Conservation (phyloP, 2,113 vertebrate species). For the Sisor rabdophorus region DNA sequence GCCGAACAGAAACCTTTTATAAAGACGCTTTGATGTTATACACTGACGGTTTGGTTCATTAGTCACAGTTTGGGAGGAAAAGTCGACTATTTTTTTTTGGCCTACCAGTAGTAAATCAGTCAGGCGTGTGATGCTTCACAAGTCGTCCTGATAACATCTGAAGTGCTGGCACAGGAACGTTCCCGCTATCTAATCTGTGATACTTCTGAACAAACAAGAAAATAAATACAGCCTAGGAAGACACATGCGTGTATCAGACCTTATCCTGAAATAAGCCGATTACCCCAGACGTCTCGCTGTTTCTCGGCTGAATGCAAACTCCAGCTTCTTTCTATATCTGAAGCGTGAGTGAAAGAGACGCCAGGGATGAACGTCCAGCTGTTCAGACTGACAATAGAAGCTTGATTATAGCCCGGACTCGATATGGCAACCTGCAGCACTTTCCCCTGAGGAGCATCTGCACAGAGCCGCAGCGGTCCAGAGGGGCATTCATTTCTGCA, state of each 20-base stretch:
- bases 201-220: constrained; percentile 21
- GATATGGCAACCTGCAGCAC: constrained; percentile 47
- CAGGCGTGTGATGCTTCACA: not conserved
- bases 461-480: not conserved
- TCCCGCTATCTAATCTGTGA: constrained; percentile 23
- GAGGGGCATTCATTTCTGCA: constrained; percentile 10
- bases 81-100: not conserved
- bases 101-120: constrained; percentile 12
- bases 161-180: not conserved
- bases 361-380: constrained; percentile 1
- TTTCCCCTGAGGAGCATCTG: constrained; percentile 39
- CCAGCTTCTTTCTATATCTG: constrained; percentile 16
- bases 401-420: constrained; percentile 51
- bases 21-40: constrained; percentile 13
- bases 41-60: constrained; percentile 10
- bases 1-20: not conserved
- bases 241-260: not conserved
- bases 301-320: constrained; percentile 12
- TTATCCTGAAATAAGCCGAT: constrained; percentile 10
- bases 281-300: not conserved
- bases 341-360: not conserved
- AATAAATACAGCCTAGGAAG: not conserved
- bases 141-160: constrained; percentile 17
- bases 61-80: constrained; percentile 7
- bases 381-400: constrained; percentile 51